Evolutionary conservation across 2,113 vertebrate genomes (phyloP).

Genomic region (Dicentrarchus labrax): DNA sequence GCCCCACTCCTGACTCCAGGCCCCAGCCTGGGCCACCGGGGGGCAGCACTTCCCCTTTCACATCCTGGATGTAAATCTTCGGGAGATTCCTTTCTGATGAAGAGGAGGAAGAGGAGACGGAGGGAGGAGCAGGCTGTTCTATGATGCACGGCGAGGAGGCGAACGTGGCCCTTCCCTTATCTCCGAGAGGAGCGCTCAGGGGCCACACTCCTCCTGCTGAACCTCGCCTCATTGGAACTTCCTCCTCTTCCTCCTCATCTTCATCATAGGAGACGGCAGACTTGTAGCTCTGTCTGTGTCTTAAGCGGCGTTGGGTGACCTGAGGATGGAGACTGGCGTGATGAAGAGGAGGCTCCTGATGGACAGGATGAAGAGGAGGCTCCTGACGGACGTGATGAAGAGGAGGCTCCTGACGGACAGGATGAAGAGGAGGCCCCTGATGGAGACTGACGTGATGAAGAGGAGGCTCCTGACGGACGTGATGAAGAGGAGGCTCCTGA

Average conservation of each 20-base stretch:
- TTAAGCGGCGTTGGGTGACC: not conserved
- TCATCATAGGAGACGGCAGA: constrained; percentile 70
- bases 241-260: constrained; percentile 53
- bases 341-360: not conserved
- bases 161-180: constrained; percentile 21
- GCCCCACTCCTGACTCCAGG: not conserved
- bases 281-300: constrained; percentile 75
- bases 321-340: not conserved
- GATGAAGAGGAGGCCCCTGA: too few relatives aligned
- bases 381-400: too few relatives aligned
- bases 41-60: constrained; percentile 1
- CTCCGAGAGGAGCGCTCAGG: not conserved
- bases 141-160: constrained; percentile 56
- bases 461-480: too few relatives aligned
- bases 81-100: constrained; percentile 24
- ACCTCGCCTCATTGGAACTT: not conserved
- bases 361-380: too few relatives aligned
- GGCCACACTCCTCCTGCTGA: constrained; percentile 44
- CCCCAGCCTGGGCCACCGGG: not conserved
- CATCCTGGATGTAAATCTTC: constrained; percentile 80
- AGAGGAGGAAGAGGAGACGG: not conserved
- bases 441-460: too few relatives aligned
- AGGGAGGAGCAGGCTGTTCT: not conserved
- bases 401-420: too few relatives aligned
- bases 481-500: too few relatives aligned